Conservation (phyloP, 92 coral and sea anemone genomes). For the Palythoa grandiflora region DNA sequence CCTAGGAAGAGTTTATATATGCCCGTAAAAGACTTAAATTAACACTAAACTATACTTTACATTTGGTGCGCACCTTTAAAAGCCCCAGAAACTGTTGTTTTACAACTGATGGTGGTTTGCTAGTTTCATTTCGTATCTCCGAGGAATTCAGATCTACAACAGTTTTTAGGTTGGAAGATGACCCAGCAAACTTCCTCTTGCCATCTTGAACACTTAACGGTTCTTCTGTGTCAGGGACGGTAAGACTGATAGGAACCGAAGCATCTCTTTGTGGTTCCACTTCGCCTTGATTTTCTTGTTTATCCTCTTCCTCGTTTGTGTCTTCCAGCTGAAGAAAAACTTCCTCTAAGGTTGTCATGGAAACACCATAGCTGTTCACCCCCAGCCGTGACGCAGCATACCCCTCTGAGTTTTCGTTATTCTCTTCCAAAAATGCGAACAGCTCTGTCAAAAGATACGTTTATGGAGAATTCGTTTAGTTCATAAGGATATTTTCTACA, state of each 20-base stretch:
- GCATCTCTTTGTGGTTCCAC: not conserved
- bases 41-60: not conserved
- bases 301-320: conserved; percentile 63
- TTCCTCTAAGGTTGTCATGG: conserved; percentile 97
- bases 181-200: conserved; percentile 25
- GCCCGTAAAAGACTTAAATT: not conserved
- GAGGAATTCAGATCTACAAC: conserved; percentile 73
- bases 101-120: conserved; percentile 43
- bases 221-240: conserved; percentile 26
- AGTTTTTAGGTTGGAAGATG: conserved; percentile 41
- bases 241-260: not conserved
- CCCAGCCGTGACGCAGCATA: conserved; percentile 79
- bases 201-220: conserved; percentile 52
- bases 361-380: conserved; percentile 89
- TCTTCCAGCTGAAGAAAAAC: conserved; percentile 92
- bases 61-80: conserved; percentile 62
- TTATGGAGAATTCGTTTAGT: not conserved
- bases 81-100: conserved; percentile 77
- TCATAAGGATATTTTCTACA: not conserved
- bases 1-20: too few species aligned
- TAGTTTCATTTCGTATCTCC: conserved; percentile 48
- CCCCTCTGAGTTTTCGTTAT: conserved; percentile 65
- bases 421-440: conserved; percentile 80
- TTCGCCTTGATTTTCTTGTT: conserved; percentile 15
- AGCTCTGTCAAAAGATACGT: conserved; percentile 54